Percentiles rank a stretch among this genome's conserved stretches.
Evolutionary conservation across 2,888 invertebrate species (phyloP).

Genomic region (Blastobasis adustella): DNA sequence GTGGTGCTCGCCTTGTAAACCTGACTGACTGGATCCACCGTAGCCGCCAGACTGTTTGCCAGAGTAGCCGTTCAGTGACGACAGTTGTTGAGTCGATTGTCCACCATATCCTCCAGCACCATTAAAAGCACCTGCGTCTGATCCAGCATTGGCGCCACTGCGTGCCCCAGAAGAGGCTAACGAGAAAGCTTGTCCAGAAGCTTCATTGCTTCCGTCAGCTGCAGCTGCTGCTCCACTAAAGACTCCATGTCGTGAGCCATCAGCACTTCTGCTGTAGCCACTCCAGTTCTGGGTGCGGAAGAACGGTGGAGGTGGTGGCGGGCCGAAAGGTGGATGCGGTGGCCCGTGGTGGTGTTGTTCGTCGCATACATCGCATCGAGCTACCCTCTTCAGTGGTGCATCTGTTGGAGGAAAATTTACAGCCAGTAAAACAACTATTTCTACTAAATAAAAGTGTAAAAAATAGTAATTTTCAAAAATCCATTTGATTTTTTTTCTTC

Average conservation of each 20-base stretch:
- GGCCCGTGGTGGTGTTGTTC: slow-evolving; percentile 11
- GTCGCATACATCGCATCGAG: slow-evolving; percentile 22
- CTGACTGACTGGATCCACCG: not conserved
- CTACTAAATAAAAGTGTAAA: too few relatives aligned
- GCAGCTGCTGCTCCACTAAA: slow-evolving; percentile 43
- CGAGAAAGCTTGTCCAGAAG: slow-evolving; percentile 35
- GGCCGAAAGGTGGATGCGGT: slow-evolving; percentile 12
- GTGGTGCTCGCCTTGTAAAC: slow-evolving; percentile 6
- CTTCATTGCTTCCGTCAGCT: slow-evolving; percentile 23
- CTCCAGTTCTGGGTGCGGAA: slow-evolving; percentile 49
- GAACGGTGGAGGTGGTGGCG: slow-evolving; percentile 11
- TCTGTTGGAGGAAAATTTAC: slow-evolving; percentile 12
- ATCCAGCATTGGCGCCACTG: slow-evolving; percentile 1
- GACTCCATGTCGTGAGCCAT: slow-evolving; percentile 36
- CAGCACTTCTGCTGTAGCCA: slow-evolving; percentile 30
- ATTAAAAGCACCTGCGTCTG: not conserved
- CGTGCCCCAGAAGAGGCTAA: slow-evolving; percentile 25
- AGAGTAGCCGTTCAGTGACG: not conserved
- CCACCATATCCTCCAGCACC: not conserved
- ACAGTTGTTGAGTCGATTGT: not conserved
- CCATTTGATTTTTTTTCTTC: too few relatives aligned
- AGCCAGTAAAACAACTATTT: too few relatives aligned
- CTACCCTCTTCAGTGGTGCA: slow-evolving; percentile 21
- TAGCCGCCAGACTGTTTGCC: slow-evolving; percentile 5
- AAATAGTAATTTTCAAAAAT: too few relatives aligned